Conservation (phyloP, 2,113 vertebrate genomes). For the Myiagra hebetior region DNA sequence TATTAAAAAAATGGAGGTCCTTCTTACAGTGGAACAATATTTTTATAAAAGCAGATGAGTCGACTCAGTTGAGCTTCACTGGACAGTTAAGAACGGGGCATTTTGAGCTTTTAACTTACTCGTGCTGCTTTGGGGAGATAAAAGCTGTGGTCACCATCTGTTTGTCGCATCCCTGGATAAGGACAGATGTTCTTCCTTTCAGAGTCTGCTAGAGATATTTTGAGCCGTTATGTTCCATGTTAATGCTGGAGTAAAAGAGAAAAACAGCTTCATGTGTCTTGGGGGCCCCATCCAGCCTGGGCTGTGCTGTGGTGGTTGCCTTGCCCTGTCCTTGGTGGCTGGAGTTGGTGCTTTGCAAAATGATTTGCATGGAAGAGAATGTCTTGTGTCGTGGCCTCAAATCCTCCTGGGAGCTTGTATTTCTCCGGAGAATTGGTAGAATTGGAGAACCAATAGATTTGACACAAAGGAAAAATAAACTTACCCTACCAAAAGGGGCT, state of each 20-base stretch:
- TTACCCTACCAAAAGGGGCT: background rate
- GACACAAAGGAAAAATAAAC: background rate
- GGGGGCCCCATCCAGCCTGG: background rate
- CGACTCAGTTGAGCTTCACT: background rate
- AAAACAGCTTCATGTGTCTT: background rate
- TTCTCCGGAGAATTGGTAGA: background rate
- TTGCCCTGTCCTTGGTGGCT: background rate
- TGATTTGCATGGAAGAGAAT: background rate
- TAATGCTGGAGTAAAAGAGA: background rate
- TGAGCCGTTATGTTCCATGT: background rate
- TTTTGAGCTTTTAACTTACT: background rate
- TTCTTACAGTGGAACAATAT: background rate
- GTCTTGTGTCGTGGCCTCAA: accelerated
- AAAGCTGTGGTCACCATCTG: background rate
- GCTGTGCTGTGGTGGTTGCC: background rate
- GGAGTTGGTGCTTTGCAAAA: background rate
- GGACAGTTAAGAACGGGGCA: accelerated
- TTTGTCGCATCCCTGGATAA: background rate
- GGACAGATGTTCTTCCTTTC: background rate
- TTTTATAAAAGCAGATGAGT: background rate
- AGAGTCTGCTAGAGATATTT: background rate
- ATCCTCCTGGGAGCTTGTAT: accelerated
- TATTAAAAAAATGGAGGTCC: background rate
- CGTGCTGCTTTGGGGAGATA: background rate
- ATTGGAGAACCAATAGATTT: background rate